Percentiles rank a stretch among this genome's conserved stretches.
phyloP scores from a whole-genome alignment of 1,140 invertebrate genomes.

The Sinella curviseta region DNA sequence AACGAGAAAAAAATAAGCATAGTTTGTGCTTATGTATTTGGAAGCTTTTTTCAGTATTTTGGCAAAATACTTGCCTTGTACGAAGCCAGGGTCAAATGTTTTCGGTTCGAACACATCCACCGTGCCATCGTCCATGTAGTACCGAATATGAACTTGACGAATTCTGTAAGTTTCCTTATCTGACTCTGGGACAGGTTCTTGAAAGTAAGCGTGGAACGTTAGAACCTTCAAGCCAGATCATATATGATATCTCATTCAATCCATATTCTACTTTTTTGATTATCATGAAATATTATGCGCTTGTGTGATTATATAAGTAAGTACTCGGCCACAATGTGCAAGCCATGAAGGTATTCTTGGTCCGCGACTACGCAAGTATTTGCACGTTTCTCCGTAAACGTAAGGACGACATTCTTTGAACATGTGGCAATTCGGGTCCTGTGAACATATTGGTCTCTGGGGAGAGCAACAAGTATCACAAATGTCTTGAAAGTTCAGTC shows the following conservation, averaged over 20 bases:
- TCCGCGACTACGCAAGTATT: background rate
- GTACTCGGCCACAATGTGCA: slow-evolving; percentile 2
- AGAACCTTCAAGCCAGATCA: slow-evolving; percentile 64
- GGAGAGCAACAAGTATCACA: background rate
- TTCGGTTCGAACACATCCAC: slow-evolving; percentile 78
- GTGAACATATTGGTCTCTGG: background rate
- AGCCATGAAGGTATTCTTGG: background rate
- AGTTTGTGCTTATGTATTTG: no score
- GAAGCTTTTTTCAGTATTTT: no score
- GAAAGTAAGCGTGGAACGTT: slow-evolving; percentile 79
- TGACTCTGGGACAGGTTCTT: slow-evolving; percentile 76
- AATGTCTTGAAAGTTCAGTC: background rate
- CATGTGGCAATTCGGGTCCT: slow-evolving; percentile 17
- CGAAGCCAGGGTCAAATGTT: slow-evolving; percentile 69
- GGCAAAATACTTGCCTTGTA: slow-evolving; percentile 64
- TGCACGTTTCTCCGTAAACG: background rate
- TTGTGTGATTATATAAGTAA: no score
- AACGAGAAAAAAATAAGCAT: no score
- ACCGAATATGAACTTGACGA: slow-evolving; percentile 77
- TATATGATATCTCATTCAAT: background rate
- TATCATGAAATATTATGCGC: background rate
- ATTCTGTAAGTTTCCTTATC: slow-evolving; percentile 67
- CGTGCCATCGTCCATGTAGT: slow-evolving; percentile 87
- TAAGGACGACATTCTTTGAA: background rate
- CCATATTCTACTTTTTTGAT: no score